phyloP scores from a whole-genome alignment of 2,797 vertebrate species.

The Novumbra hubbsi region DNA sequence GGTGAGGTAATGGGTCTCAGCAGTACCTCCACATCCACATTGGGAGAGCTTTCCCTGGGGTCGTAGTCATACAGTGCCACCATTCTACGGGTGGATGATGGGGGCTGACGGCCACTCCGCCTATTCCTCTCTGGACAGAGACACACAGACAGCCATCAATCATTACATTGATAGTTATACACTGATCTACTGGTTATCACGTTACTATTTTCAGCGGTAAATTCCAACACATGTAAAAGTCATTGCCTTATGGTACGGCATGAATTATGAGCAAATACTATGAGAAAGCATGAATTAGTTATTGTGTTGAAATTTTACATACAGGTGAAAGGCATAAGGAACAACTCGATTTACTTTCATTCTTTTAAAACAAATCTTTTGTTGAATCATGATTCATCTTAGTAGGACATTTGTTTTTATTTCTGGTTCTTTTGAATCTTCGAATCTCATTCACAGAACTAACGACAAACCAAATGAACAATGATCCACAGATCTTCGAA shows the following conservation, averaged over 20 bases:
- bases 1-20: neutral
- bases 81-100: slow-evolving; percentile 82
- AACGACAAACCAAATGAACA: no score
- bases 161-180: neutral
- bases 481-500: no score
- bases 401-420: no score
- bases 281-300: neutral
- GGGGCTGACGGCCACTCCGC: slow-evolving; percentile 77
- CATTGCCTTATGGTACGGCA: neutral
- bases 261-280: neutral
- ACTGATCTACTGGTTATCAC: neutral
- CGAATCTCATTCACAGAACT: no score
- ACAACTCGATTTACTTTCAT: neutral
- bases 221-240: neutral
- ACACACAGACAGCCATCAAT: neutral
- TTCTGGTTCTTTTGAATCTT: no score
- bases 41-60: slow-evolving; percentile 94
- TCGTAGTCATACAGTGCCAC: slow-evolving; percentile 97
- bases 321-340: neutral
- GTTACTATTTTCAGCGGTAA: neutral
- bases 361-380: no score
- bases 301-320: neutral
- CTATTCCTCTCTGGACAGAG: slow-evolving; percentile 82
- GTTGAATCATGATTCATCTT: no score
- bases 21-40: slow-evolving; percentile 95